A percentile compares a stretch with the other conserved stretches of the same genome.
phyloP scores from a whole-genome alignment of 2,888 invertebrate genomes.

The Pristionchus japonicus region DNA sequence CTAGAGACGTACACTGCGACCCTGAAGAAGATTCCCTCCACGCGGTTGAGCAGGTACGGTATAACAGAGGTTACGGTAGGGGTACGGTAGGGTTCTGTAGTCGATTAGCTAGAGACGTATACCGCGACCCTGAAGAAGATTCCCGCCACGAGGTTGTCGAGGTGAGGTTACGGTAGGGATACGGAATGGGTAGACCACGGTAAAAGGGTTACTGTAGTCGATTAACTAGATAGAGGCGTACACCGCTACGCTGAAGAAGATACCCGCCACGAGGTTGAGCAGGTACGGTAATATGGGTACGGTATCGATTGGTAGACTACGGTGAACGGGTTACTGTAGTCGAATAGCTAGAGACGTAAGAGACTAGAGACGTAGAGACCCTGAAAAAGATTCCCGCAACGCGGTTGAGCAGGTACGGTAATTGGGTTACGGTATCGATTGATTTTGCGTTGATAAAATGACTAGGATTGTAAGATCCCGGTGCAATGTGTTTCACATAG shows the following conservation, averaged over 20 bases:
- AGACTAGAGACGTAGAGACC: not conserved
- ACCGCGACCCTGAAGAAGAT: conserved; percentile 85
- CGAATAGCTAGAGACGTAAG: not conserved
- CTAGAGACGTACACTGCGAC: conserved; percentile 75
- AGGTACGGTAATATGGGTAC: conserved; percentile 74
- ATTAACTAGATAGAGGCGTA: not conserved
- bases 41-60: conserved; percentile 82
- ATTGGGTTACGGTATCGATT: too few relatives aligned
- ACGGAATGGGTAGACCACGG: not conserved
- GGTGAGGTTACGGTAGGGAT: conserved; percentile 34
- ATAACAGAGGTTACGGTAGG: too few relatives aligned
- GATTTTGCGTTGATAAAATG: too few relatives aligned
- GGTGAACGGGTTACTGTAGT: not conserved
- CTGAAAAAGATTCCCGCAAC: not conserved
- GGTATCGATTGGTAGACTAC: not conserved
- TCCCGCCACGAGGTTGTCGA: conserved; percentile 88
- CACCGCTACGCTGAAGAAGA: not conserved
- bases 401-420: too few relatives aligned
- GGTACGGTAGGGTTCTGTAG: too few relatives aligned
- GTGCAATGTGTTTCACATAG: too few relatives aligned
- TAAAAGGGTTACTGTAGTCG: not conserved
- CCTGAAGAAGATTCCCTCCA: conserved; percentile 90
- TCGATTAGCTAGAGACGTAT: not conserved
- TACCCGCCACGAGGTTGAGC: conserved; percentile 87
- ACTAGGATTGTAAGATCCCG: too few relatives aligned